phyloP scores from a whole-genome alignment of 2,888 invertebrate genomes.

The Ernsta delagoae region DNA sequence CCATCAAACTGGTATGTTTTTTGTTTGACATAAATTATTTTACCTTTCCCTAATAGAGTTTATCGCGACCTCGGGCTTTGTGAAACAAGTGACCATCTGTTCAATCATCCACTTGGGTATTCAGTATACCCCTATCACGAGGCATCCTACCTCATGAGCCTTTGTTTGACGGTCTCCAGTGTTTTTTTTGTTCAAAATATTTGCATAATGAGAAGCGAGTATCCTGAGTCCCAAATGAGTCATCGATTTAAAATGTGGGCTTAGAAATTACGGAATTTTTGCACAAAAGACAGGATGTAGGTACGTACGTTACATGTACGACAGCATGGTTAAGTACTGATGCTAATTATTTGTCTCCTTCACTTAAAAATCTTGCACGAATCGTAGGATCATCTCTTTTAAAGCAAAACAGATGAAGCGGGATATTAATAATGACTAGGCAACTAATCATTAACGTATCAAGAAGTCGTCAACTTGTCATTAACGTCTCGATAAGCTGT shows the following conservation, averaged over 20 bases:
- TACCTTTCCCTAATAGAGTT: neutral
- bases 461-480: neutral
- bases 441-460: neutral
- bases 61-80: neutral
- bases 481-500: neutral
- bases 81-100: neutral
- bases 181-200: slow-evolving; percentile 24
- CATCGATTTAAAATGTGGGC: slow-evolving; percentile 19
- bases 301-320: neutral
- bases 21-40: too few relatives aligned
- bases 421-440: neutral
- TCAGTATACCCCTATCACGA: slow-evolving; percentile 57
- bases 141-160: slow-evolving; percentile 29
- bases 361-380: too few relatives aligned
- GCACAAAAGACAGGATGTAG: slow-evolving; percentile 14
- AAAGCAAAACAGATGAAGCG: too few relatives aligned
- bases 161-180: slow-evolving; percentile 31
- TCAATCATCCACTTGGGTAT: slow-evolving; percentile 40
- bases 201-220: slow-evolving; percentile 26
- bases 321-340: too few relatives aligned
- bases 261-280: slow-evolving; percentile 17
- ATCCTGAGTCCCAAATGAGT: slow-evolving; percentile 6
- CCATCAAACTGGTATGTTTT: too few relatives aligned
- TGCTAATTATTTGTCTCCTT: too few relatives aligned
- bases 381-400: too few relatives aligned